A percentile compares a stretch with the other conserved stretches of the same genome.
These are phyloP conservation scores for Promerops cafer DNA, from an alignment of 2,113 vertebrate genomes.

Conservation along the genomic window DNA sequence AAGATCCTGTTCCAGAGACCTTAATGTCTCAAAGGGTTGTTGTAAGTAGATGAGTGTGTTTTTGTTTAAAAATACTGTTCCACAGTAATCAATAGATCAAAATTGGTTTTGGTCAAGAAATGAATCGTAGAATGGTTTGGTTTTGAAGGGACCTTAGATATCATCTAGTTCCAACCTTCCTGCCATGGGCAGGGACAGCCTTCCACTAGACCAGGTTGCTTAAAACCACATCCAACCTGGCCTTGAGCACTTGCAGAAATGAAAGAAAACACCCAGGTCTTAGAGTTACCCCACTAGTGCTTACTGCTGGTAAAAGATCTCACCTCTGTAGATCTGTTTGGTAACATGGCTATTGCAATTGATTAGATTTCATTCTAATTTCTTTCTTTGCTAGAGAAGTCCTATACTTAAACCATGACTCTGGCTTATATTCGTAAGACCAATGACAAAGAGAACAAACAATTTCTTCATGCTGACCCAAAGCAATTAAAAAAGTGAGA, in stretches of 20 bases:
- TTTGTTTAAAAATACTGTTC: constrained; percentile 10
- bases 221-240: neutral
- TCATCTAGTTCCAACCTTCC: neutral
- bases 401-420: neutral
- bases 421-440: neutral
- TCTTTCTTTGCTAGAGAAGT: neutral
- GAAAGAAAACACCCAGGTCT: neutral
- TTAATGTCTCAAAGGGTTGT: neutral
- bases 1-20: neutral
- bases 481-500: neutral
- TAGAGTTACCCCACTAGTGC: neutral
- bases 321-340: neutral
- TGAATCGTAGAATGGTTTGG: neutral
- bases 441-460: constrained; percentile 1
- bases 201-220: neutral
- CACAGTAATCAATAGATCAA: neutral
- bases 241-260: neutral
- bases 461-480: neutral
- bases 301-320: neutral
- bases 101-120: neutral
- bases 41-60: neutral
- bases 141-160: neutral
- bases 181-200: neutral
- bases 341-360: constrained; percentile 1
- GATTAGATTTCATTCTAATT: neutral